Evolutionary conservation across 2,113 vertebrate genomes (phyloP).

Genomic region (Neopipo cinnamomea): DNA sequence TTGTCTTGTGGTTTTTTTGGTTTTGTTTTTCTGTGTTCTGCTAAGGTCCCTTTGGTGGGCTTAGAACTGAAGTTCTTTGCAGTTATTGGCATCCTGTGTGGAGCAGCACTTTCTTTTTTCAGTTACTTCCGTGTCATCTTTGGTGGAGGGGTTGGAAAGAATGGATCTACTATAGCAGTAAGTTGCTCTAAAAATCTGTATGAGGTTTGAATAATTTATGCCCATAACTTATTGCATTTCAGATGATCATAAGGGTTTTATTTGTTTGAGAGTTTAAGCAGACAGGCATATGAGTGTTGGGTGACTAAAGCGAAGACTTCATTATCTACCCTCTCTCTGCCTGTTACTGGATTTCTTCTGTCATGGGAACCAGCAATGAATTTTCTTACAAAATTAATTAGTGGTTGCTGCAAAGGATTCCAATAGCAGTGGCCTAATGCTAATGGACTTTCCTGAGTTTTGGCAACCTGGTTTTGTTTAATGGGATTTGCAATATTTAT

Average conservation of each 20-base stretch:
- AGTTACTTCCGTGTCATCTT: constrained; percentile 95
- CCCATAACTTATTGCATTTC: background rate
- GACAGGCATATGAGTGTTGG: background rate
- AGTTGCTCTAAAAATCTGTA: constrained; percentile 56
- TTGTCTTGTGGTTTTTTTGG: background rate
- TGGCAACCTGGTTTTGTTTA: background rate
- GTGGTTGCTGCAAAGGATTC: background rate
- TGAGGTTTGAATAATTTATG: background rate
- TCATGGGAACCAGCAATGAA: background rate
- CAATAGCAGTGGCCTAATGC: background rate
- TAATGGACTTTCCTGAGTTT: background rate
- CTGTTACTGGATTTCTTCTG: background rate
- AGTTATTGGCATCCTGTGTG: constrained; percentile 85
- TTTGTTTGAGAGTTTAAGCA: background rate
- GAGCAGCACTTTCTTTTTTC: constrained; percentile 86
- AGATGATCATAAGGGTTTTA: background rate
- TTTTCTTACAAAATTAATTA: background rate
- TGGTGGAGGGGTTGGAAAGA: constrained; percentile 93
- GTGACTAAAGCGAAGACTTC: background rate
- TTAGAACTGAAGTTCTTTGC: constrained; percentile 83
- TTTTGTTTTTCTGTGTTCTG: background rate
- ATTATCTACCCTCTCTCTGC: background rate
- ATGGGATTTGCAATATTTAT: background rate
- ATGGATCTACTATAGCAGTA: constrained; percentile 96
- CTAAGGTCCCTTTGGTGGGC: constrained; percentile 84